phyloP scores from a whole-genome alignment of 2,113 vertebrate species.

The Rhadina sibilatrix region DNA sequence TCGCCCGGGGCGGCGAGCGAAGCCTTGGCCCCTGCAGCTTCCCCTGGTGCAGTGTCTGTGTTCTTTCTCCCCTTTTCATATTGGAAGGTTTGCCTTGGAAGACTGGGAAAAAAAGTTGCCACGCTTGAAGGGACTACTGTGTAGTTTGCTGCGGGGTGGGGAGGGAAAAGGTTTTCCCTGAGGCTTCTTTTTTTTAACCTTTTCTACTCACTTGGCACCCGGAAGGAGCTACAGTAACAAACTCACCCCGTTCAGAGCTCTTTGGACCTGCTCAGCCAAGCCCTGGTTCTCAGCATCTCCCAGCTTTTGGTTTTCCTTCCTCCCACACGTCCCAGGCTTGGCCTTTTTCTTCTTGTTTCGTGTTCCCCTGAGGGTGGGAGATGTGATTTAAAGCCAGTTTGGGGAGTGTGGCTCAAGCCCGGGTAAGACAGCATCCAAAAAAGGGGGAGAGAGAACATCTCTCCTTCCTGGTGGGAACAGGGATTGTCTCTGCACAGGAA shows the following conservation, averaged over 20 bases:
- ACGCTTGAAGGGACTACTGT: not conserved
- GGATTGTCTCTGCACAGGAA: not conserved
- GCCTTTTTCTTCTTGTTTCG: not conserved
- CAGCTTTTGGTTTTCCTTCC: not conserved
- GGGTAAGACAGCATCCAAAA: not conserved
- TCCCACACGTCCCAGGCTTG: fast-evolving
- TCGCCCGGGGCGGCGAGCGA: not conserved
- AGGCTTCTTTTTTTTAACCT: not conserved
- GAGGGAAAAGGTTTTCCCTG: not conserved
- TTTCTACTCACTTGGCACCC: not conserved
- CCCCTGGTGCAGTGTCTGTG: not conserved
- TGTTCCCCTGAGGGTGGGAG: not conserved
- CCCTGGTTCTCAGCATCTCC: not conserved
- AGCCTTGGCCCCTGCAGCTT: not conserved
- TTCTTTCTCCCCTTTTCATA: not conserved
- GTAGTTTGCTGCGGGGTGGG: not conserved
- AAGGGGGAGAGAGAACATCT: not conserved
- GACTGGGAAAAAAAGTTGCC: not conserved
- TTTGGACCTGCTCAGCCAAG: not conserved
- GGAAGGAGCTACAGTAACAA: not conserved
- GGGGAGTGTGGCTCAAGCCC: not conserved
- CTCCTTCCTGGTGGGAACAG: not conserved
- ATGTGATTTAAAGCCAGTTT: not conserved
- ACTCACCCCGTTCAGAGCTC: not conserved
- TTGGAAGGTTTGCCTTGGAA: not conserved